Percentiles rank a stretch among this genome's conserved stretches.
phyloP scores from a whole-genome alignment of 92 coral and sea anemone species.

The Palythoa heliodiscus region DNA sequence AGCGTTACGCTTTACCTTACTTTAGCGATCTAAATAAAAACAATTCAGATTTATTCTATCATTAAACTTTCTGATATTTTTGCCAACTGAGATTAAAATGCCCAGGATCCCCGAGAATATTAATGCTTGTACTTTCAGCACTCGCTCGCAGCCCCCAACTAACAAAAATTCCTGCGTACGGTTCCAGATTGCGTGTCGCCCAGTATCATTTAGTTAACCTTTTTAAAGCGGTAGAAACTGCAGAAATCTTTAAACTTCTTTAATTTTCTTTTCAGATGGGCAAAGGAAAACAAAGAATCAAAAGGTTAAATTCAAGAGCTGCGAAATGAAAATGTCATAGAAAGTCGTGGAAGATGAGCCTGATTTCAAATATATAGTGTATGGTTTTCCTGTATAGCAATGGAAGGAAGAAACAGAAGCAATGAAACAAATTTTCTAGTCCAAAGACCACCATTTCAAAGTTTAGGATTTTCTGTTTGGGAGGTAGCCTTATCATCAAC shows the following conservation, averaged over 20 bases:
- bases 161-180: too few species aligned
- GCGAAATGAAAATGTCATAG: neutral
- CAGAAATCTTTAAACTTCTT: neutral
- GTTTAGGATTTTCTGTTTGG: constrained; percentile 36
- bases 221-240: too few species aligned
- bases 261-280: neutral
- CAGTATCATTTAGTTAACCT: too few species aligned
- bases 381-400: neutral
- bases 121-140: too few species aligned
- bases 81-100: too few species aligned
- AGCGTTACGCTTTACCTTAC: too few species aligned
- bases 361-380: neutral
- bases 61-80: too few species aligned
- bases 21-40: too few species aligned
- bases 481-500: constrained; percentile 55
- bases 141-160: too few species aligned
- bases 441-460: neutral
- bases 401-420: constrained; percentile 18
- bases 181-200: too few species aligned
- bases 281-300: neutral
- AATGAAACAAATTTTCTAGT: neutral
- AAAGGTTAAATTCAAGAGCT: neutral
- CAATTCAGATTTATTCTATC: too few species aligned
- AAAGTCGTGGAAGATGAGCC: neutral
- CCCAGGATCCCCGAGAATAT: too few species aligned